A percentile compares a stretch with the other conserved stretches of the same genome.
Evolutionary conservation across 2,888 invertebrate species (phyloP).

Genomic region (Tetramorium bicarinatum): DNA sequence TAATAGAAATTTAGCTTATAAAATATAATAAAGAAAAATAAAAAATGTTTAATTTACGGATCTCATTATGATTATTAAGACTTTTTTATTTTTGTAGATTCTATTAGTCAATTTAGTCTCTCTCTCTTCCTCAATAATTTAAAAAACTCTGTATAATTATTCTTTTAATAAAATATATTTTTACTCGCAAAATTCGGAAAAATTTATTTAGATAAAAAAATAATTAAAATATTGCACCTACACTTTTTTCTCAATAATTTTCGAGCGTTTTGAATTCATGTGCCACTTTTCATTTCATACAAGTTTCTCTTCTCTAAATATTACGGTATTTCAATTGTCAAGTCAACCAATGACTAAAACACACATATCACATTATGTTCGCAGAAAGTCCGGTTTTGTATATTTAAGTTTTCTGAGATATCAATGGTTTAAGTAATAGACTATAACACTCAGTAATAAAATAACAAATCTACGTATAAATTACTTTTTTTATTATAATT

Average conservation of each 20-base stretch:
- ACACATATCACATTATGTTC: neutral
- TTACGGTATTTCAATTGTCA: neutral
- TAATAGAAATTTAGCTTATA: neutral
- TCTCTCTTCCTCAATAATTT: neutral
- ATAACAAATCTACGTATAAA: neutral
- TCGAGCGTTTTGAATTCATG: neutral
- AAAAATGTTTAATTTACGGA: neutral
- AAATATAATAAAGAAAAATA: neutral
- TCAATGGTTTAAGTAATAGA: neutral
- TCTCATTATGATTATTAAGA: neutral
- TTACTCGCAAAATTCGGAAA: neutral
- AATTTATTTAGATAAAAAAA: neutral
- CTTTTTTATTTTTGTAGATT: neutral
- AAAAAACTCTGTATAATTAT: neutral
- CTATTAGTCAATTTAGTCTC: neutral
- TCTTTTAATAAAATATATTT: neutral
- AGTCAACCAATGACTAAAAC: neutral
- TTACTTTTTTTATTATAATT: neutral
- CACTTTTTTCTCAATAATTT: neutral
- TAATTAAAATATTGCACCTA: neutral
- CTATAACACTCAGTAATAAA: neutral
- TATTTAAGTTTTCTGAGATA: neutral
- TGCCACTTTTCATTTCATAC: slow-evolving; percentile 4
- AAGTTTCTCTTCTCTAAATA: slow-evolving; percentile 20
- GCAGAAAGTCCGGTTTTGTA: neutral